These are phyloP conservation scores for Aphaenogaster rudis DNA, from an alignment of 1,140 invertebrate genomes.

Conservation along the genomic window DNA sequence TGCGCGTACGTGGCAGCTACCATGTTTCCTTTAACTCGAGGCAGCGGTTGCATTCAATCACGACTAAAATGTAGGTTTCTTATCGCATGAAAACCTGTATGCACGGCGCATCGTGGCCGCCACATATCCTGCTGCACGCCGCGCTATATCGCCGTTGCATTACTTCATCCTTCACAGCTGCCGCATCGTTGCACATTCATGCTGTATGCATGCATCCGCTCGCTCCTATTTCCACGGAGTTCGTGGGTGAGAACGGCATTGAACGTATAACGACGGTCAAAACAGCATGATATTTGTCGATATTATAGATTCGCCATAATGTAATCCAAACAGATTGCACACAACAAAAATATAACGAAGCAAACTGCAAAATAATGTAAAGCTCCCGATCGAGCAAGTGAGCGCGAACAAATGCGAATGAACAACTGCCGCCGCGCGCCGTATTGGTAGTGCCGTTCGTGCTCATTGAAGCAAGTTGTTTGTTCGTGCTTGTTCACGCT, in stretches of 20 bases:
- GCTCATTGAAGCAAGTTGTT: not conserved
- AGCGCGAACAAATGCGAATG: not conserved
- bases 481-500: not conserved
- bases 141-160: slow-evolving; percentile 62
- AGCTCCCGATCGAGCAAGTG: not conserved
- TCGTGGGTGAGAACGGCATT: slow-evolving; percentile 34
- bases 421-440: not conserved
- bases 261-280: not conserved
- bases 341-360: not conserved
- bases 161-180: slow-evolving; percentile 63
- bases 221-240: slow-evolving; percentile 30
- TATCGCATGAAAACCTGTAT: slow-evolving; percentile 63
- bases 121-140: slow-evolving; percentile 39
- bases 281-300: slow-evolving; percentile 1
- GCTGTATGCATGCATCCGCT: slow-evolving; percentile 41
- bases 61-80: slow-evolving; percentile 69
- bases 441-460: not conserved
- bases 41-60: slow-evolving; percentile 74
- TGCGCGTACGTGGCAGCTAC: not conserved
- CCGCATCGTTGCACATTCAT: slow-evolving; percentile 29
- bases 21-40: slow-evolving; percentile 61
- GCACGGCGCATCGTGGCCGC: slow-evolving; percentile 60
- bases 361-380: not conserved
- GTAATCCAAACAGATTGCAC: slow-evolving; percentile 5
- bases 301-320: slow-evolving; percentile 2